Conservation (phyloP, 2,797 vertebrate genomes). For the Acrossocheilus fasciatus region DNA sequence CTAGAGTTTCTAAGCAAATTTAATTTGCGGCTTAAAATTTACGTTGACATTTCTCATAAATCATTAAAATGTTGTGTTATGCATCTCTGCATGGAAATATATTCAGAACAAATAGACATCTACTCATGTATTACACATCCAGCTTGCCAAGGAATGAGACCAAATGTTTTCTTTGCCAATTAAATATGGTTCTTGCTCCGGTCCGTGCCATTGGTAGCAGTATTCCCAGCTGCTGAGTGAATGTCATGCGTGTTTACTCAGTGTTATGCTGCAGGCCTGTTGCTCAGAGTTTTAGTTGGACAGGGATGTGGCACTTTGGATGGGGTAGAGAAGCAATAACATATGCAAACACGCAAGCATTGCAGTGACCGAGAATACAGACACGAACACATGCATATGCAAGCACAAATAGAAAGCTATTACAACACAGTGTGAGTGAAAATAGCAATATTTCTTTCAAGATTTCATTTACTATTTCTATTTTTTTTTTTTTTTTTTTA, state of each 20-base stretch:
- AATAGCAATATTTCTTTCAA: not conserved
- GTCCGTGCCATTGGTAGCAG: constrained; percentile 24
- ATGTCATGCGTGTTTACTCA: constrained; percentile 49
- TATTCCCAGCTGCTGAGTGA: constrained; percentile 47
- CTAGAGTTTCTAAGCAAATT: not conserved
- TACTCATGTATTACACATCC: constrained; percentile 29
- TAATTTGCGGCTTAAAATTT: not conserved
- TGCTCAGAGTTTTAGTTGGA: constrained; percentile 44
- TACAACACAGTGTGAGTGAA: not conserved
- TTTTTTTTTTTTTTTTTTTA: not conserved
- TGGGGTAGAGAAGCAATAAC: constrained; percentile 47
- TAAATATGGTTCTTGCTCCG: constrained; percentile 31
- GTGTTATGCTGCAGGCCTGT: constrained; percentile 33
- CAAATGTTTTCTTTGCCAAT: constrained; percentile 44
- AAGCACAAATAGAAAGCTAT: not conserved
- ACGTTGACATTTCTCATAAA: not conserved
- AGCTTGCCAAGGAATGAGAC: constrained; percentile 21
- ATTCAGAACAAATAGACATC: constrained; percentile 17
- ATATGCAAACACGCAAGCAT: constrained; percentile 55
- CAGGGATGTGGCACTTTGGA: constrained; percentile 26
- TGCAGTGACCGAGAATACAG: constrained; percentile 13
- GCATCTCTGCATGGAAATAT: constrained; percentile 21
- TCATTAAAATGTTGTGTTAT: not conserved
- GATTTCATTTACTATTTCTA: not conserved
- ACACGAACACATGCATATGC: constrained; percentile 9